These are phyloP conservation scores for Sanderia malayensis DNA, from an alignment of 30 jellyfish, hydroid and myxozoan genomes.

Conservation along the genomic window DNA sequence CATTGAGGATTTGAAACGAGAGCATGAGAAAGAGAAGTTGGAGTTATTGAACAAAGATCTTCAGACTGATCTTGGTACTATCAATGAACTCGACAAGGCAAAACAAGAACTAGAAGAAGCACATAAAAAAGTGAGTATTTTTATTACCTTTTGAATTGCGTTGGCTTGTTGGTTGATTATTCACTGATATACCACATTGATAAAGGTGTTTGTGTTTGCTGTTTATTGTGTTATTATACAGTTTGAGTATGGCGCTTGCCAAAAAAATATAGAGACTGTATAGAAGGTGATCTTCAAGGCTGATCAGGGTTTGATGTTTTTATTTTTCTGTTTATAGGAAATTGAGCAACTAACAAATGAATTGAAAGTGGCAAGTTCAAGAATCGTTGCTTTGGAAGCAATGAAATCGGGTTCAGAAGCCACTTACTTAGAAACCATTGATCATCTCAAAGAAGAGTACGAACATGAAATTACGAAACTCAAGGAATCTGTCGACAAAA, in stretches of 20 bases:
- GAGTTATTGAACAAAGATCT: conserved; percentile 8
- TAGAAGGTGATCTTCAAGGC: too few relatives aligned
- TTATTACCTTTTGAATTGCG: background rate
- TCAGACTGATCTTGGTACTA: conserved; percentile 17
- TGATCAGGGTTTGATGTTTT: too few relatives aligned
- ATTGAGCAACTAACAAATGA: conserved; percentile 36
- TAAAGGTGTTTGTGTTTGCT: too few relatives aligned
- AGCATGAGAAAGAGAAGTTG: conserved; percentile 40
- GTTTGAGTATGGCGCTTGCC: too few relatives aligned
- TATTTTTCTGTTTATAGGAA: conserved; percentile 26
- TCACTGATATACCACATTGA: too few relatives aligned
- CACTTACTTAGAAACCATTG: conserved; percentile 48
- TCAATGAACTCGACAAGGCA: conserved; percentile 22
- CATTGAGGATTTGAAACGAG: conserved; percentile 38
- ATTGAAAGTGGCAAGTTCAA: conserved; percentile 36
- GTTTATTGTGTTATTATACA: too few relatives aligned
- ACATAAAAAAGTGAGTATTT: conserved; percentile 46
- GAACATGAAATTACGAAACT: conserved; percentile 43
- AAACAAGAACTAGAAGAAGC: conserved; percentile 39
- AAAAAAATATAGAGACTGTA: too few relatives aligned
- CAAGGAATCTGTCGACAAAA: conserved; percentile 44
- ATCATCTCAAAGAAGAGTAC: conserved; percentile 40
- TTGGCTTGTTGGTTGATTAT: background rate
- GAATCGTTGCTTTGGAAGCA: conserved; percentile 51
- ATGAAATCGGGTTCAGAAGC: conserved; percentile 44